These are phyloP conservation scores for Labia minor DNA, from an alignment of 2,888 invertebrate species.

Conservation along the genomic window DNA sequence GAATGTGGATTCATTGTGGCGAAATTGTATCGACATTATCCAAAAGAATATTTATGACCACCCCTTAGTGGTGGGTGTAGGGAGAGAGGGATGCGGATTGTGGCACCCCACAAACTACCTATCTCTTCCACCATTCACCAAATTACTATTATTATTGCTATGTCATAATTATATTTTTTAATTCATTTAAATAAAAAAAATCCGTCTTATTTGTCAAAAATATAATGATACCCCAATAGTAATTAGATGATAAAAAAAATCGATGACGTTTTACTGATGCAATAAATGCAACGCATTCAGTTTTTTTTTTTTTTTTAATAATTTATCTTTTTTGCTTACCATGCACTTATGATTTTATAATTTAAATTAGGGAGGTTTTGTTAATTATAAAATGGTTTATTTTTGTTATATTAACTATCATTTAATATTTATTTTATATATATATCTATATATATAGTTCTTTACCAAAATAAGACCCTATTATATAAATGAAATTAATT, in stretches of 20 bases:
- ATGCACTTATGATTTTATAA: background rate
- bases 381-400: conserved; percentile 1
- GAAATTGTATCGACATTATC: conserved; percentile 7
- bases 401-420: background rate
- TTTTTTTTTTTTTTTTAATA: background rate
- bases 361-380: background rate
- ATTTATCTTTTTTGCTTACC: background rate
- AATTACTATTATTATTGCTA: no score
- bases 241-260: conserved; percentile 7
- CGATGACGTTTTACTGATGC: background rate
- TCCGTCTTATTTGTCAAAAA: background rate
- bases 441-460: background rate
- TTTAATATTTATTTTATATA: background rate
- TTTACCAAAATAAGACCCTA: background rate
- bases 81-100: no score
- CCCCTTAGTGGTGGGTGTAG: background rate
- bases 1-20: conserved; percentile 1
- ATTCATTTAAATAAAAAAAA: background rate
- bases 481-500: background rate
- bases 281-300: background rate
- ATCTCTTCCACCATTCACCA: background rate
- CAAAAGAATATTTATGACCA: conserved; percentile 5
- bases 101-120: background rate
- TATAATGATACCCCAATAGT: background rate
- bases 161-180: no score